phyloP scores from a whole-genome alignment of 2,888 invertebrate genomes.

The Chromoteleia sp. region DNA sequence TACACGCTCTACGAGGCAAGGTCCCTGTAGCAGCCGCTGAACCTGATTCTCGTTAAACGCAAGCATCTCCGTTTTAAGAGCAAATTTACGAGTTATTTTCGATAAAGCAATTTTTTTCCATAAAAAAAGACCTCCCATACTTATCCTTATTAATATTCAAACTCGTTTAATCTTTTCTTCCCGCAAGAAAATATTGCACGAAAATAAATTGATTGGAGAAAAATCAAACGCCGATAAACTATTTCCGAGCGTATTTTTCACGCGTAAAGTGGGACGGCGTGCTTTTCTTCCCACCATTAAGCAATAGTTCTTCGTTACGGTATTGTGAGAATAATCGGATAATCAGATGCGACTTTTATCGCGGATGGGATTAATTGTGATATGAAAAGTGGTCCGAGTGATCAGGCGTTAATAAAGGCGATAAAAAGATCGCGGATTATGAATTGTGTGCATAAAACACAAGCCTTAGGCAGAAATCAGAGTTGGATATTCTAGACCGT shows the following conservation, averaged over 20 bases:
- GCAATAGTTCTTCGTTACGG: background rate
- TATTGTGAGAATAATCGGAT: slow-evolving; percentile 15
- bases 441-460: slow-evolving; percentile 43
- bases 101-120: slow-evolving; percentile 65
- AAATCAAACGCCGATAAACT: slow-evolving; percentile 10
- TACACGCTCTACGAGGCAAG: slow-evolving; percentile 72
- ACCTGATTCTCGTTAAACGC: slow-evolving; percentile 71
- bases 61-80: slow-evolving; percentile 63
- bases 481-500: slow-evolving; percentile 79
- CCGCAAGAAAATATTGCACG: slow-evolving; percentile 25
- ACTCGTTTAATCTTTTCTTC: slow-evolving; percentile 46
- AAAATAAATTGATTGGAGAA: slow-evolving; percentile 35
- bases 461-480: slow-evolving; percentile 79
- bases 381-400: slow-evolving; percentile 44
- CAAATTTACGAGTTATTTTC: slow-evolving; percentile 71
- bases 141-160: slow-evolving; percentile 64
- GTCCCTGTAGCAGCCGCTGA: slow-evolving; percentile 71
- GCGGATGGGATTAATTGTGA: slow-evolving; percentile 39
- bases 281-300: slow-evolving; percentile 19
- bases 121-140: slow-evolving; percentile 31
- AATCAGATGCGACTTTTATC: slow-evolving; percentile 45
- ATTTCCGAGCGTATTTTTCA: slow-evolving; percentile 8
- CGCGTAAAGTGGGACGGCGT: slow-evolving; percentile 1
- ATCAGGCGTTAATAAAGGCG: slow-evolving; percentile 51
- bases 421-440: slow-evolving; percentile 53